A percentile compares a stretch with the other conserved stretches of the same genome.
phyloP scores from a whole-genome alignment of 2,113 vertebrate species.

The Suricata suricatta region DNA sequence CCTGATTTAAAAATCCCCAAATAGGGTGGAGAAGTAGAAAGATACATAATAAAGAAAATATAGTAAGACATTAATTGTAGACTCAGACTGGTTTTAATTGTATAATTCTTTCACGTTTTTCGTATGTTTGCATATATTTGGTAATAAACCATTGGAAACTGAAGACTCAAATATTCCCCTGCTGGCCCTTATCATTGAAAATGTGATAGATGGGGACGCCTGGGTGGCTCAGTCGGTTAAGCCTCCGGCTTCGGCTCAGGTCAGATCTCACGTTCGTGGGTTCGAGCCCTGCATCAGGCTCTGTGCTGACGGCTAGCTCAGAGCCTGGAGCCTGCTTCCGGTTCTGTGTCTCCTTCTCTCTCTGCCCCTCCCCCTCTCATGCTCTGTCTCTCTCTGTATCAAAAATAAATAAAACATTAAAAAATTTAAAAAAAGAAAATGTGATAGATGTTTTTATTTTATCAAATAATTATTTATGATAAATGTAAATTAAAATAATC shows the following conservation, averaged over 20 bases:
- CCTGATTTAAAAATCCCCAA: neutral
- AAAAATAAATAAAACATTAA: no score
- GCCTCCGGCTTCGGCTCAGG: no score
- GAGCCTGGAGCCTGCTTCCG: no score
- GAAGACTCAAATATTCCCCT: neutral
- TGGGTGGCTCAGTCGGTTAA: no score
- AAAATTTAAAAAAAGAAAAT: no score
- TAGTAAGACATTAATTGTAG: neutral
- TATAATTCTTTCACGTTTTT: neutral
- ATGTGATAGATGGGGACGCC: neutral
- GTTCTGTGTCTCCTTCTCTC: no score
- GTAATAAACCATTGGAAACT: neutral
- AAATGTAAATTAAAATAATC: neutral
- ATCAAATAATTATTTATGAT: neutral
- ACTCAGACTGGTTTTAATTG: neutral
- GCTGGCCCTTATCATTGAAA: neutral
- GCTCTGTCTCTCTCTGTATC: no score
- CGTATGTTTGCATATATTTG: neutral
- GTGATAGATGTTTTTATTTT: neutral
- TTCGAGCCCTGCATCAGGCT: no score
- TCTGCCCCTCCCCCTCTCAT: no score
- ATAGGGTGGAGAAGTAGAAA: neutral
- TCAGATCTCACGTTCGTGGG: no score
- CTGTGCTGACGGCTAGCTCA: no score
- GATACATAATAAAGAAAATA: neutral